Base-by-base conservation (phyloP, 2,113 vertebrate genomes). In the Phyllostomus discolor region DNA sequence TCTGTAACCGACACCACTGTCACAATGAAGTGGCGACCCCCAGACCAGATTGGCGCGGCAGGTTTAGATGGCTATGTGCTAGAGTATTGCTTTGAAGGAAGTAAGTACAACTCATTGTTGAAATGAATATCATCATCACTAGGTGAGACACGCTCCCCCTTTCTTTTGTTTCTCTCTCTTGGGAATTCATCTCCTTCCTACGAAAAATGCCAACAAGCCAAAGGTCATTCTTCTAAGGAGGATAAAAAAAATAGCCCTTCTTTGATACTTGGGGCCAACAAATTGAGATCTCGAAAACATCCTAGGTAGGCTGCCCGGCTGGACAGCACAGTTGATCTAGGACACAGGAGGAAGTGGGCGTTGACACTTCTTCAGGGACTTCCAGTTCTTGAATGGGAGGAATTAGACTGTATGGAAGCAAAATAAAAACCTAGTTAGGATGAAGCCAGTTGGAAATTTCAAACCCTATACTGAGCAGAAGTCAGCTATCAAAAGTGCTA, bases 81-180 rank as follows among this genome's bases (percentile, higher is more conserved):
- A 97, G 99, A 99, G 97, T 99, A 99, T 98, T 99, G 99, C 98
- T 90, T 99, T 67, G 99, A 99, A 99, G 99, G 99, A 99, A 98
- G 99, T 99, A 98, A 99, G 99, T 98, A 67, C 75, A 14, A 50
- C 7, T 0, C 62, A 57, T 8, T 10, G 4, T 38, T 93, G 92
- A 87, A 48, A 73, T 2, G 64, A 91, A 28, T 86, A 81, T 54
- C 52, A 0, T 19, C 82, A 28, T 78, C 26, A 43, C 15, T 98
- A 95, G 96, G 96, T 98, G 97, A 98, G 95, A 95, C 38, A 88
- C 80, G 82, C 31, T 90, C 89, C 95, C 75, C 12, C 9, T 84
- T 92, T 93, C 97, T 95, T 90, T 91, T 48, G 57, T 78, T 83
- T 80, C 66, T 78, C 48, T 75, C 91, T 73, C 88, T 33, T 14